Conservation (phyloP, 2,113 vertebrate genomes). For the Pomatostomus ruficeps region DNA sequence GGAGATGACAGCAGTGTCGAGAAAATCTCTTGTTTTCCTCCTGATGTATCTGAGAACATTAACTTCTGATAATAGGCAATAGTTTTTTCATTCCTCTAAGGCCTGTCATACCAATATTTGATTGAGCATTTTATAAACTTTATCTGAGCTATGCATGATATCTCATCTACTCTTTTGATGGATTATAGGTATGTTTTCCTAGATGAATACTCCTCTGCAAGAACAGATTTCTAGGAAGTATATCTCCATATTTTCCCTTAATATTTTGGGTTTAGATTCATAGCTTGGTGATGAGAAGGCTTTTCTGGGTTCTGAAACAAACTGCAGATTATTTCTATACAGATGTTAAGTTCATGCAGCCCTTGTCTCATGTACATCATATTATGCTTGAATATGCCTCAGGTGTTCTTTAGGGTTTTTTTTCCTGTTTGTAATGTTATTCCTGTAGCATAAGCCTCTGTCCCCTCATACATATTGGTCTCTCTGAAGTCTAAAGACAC, state of each 20-base stretch:
- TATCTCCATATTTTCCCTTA: neutral
- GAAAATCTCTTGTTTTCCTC: neutral
- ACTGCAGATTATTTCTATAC: neutral
- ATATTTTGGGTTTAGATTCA: neutral
- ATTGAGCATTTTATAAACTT: neutral
- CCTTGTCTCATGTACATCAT: neutral
- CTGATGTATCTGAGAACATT: neutral
- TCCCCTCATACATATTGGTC: neutral
- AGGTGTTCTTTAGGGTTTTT: neutral
- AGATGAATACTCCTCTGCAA: neutral
- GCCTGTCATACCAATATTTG: neutral
- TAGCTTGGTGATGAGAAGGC: neutral
- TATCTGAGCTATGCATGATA: neutral
- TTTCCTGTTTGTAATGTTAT: neutral
- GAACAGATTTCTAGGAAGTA: neutral
- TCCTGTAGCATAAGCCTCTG: neutral
- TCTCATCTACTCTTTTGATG: neutral
- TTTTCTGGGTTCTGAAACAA: neutral
- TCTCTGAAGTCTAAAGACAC: neutral
- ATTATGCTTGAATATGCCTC: neutral
- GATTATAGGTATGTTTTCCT: neutral
- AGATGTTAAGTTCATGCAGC: neutral
- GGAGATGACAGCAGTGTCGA: neutral
- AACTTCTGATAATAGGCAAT: neutral
- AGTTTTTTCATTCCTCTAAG: neutral